A percentile compares a stretch with the other conserved stretches of the same genome.
These are phyloP conservation scores for Acronicta alni DNA, from an alignment of 2,888 invertebrate species.

Conservation along the genomic window DNA sequence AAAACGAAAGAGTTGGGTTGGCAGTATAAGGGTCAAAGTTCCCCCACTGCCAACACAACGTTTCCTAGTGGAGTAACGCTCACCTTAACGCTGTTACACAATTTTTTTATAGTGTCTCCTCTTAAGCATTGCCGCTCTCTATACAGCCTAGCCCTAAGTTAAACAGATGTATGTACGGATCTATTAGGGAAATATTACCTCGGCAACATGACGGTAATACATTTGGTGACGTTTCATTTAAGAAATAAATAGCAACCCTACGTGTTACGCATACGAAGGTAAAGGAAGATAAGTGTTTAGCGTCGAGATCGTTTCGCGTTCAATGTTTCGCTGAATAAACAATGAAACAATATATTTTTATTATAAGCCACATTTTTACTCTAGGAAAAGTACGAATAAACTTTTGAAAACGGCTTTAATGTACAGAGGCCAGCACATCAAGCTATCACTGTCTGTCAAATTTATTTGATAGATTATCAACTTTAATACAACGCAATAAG, in stretches of 20 bases:
- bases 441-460: too few relatives aligned
- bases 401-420: too few relatives aligned
- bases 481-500: too few relatives aligned
- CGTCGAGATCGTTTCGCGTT: conserved; percentile 1
- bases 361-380: background rate
- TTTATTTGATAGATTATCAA: too few relatives aligned
- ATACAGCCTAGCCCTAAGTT: conserved; percentile 10
- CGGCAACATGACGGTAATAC: conserved; percentile 42
- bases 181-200: conserved; percentile 51
- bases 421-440: too few relatives aligned
- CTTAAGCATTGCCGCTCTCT: conserved; percentile 10
- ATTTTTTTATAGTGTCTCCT: too few relatives aligned
- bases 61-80: too few relatives aligned
- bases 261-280: conserved; percentile 31
- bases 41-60: too few relatives aligned
- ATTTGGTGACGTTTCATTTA: conserved; percentile 49
- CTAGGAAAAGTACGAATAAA: background rate
- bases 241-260: conserved; percentile 41
- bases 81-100: too few relatives aligned
- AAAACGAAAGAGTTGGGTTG: too few relatives aligned
- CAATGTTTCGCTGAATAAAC: background rate
- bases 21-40: too few relatives aligned
- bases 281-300: background rate
- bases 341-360: background rate
- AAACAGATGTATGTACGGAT: conserved; percentile 50